Evolutionary conservation across 2,888 invertebrate genomes (phyloP), one percentile per base, ranked within the genome.

Genomic region (Plebejus anna): DNA sequence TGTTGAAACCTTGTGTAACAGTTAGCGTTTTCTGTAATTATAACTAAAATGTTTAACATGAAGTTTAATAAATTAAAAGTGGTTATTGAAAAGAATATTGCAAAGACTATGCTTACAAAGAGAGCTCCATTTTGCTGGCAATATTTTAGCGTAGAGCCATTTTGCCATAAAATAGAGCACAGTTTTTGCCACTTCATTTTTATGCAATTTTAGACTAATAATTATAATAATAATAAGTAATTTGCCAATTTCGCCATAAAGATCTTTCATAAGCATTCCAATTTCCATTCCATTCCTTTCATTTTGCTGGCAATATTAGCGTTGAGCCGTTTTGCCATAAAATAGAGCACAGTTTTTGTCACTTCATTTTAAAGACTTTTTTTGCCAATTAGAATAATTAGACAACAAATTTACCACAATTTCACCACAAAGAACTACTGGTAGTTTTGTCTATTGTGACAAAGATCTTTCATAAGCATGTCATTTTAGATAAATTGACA

Each of bases 401-500:
- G 22, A 22, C 22, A 0, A 22, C n/a, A n/a, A n/a, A 57, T 13
- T 57, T 5, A n/a, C 57, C 57, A n/a, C 57, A 16, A n/a, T n/a
- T 4, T 57, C 3, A 6, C n/a, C n/a, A 57, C n/a, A n/a, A 57
- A 57, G 5, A 22, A 22, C 22, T 22, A 22, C 22, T 22, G 22
- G 22, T 22, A 22, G 22, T 22, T 22, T 22, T 22, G 22, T 22
- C 22, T 22, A 22, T 22, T 22, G 22, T 22, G 2, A 59, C 22
- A n/a, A 57, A 57, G 6, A 57, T n/a, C 5, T n/a, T 11, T 59
- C 22, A 59, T n/a, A 5, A n/a, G 7, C 59, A 59, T 22, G 22
- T 2, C 0, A 59, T 82, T 80, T 32, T 87, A 90, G 92, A 89
- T 79, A 89, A 88, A 82, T 82, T 91, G 9, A 79, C 84, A 22